Base-by-base conservation (phyloP, 1,140 invertebrate species). In the Lordiphosa stackelbergi region DNA sequence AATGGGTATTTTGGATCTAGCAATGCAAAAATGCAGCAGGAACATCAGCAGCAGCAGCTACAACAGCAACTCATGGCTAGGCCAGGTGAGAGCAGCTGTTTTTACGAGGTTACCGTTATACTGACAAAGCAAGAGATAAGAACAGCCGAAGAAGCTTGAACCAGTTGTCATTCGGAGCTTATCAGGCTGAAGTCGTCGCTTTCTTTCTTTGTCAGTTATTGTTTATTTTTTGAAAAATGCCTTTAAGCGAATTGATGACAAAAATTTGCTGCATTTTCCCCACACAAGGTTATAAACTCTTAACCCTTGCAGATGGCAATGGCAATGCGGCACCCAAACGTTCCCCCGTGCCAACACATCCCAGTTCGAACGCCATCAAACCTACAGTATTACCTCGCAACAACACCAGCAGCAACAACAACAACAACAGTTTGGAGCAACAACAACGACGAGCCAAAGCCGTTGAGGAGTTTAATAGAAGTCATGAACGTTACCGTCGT, bases 1-100 rank as follows among this genome's bases (percentile, higher is more conserved):
- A 60, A 74, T 10, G 72, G 75, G 9, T 65, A 85, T 38, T 75
- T 87, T 46, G 77, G 66, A 0, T 75, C 66, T 6, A 74, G 71
- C 49, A 87, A 79, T 19, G 73, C 84, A 2, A 61, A 61, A 56
- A 47, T 41, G 13, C 65, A 66, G 16, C 58, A 63, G 31, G 54
- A 73, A 11, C 48, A 43, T 1, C 61, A 79, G 38, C 70, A 53
- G 4, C 37, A 55, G 10, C 41, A 28, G 9, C 12, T 38, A 34
- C 24, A 37, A 9, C 13, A 28, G 8, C 28, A 31, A 31, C 28
- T 45, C 7, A 41, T 53, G 49, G 53, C 46, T 46, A 58, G 64
- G 40, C 34, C 45, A 68, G 59, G 66, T 64, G 22, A 13, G 69
- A 13, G 69, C 49, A 71, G 58, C 63, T 66, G 57, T 62, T 70